A percentile compares a stretch with the other conserved stretches of the same genome.
phyloP scores from a whole-genome alignment of 2,797 vertebrate species.

The Poecilia gillii region DNA sequence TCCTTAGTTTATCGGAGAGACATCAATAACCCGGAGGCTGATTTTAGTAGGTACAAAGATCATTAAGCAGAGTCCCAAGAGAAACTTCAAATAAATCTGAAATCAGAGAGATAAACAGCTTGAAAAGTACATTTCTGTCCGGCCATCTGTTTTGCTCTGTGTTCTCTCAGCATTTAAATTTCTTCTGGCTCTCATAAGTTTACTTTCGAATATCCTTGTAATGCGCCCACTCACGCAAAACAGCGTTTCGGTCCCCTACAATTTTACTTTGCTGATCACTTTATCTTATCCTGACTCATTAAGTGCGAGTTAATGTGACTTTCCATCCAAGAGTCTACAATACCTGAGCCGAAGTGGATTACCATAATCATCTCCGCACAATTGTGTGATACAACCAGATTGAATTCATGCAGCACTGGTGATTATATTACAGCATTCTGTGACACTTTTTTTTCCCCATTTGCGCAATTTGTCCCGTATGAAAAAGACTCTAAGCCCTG shows the following conservation, averaged over 20 bases:
- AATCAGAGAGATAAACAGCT: constrained; percentile 54
- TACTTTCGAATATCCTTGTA: constrained; percentile 29
- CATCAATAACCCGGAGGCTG: constrained; percentile 63
- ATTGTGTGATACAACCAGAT: constrained; percentile 39
- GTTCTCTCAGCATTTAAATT: constrained; percentile 27
- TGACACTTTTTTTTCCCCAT: constrained; percentile 57
- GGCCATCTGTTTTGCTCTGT: constrained; percentile 58
- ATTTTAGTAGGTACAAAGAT: constrained; percentile 72
- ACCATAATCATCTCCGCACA: constrained; percentile 47
- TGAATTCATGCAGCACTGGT: constrained; percentile 46
- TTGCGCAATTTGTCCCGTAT: constrained; percentile 61
- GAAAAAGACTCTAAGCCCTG: constrained; percentile 66
- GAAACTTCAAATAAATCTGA: constrained; percentile 61
- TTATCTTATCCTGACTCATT: not conserved
- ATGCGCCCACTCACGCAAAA: constrained; percentile 2
- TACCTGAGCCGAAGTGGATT: constrained; percentile 48
- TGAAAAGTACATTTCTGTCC: constrained; percentile 35
- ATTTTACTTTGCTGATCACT: constrained; percentile 6
- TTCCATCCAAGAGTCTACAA: constrained; percentile 2
- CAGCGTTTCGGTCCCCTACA: not conserved
- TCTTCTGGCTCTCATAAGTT: constrained; percentile 35
- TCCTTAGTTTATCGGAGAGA: constrained; percentile 66
- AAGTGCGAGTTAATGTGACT: constrained; percentile 6
- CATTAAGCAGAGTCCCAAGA: constrained; percentile 68
- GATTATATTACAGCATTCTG: constrained; percentile 65